Conservation (phyloP, 2,888 invertebrate genomes). For the Noctuana brunneofusca region DNA sequence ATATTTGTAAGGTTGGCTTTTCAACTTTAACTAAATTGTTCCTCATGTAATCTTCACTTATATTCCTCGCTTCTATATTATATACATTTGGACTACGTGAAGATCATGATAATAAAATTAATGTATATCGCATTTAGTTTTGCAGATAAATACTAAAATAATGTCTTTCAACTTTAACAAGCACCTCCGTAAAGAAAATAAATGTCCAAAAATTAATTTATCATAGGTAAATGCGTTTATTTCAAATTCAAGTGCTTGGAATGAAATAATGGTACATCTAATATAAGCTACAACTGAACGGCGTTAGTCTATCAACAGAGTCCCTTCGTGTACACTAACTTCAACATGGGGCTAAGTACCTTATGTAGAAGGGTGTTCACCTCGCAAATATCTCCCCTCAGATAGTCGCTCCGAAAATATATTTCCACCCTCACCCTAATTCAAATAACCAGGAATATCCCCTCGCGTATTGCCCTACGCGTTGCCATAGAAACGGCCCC, state of each 20-base stretch:
- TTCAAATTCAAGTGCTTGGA: conserved; percentile 1
- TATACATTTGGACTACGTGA: background rate
- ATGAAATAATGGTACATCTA: too few relatives aligned
- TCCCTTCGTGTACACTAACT: conserved; percentile 21
- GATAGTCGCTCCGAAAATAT: conserved; percentile 66
- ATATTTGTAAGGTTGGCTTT: background rate
- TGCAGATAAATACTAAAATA: background rate
- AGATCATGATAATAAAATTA: background rate
- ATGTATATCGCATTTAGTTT: background rate
- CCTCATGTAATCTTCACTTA: background rate
- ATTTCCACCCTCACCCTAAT: conserved; percentile 75
- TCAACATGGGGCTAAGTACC: conserved; percentile 35
- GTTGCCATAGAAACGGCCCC: conserved; percentile 64
- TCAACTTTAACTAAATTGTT: too few relatives aligned
- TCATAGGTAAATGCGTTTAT: background rate
- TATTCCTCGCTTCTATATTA: background rate
- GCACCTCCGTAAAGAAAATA: background rate
- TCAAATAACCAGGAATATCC: conserved; percentile 60
- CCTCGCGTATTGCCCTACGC: conserved; percentile 61
- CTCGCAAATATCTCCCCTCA: conserved; percentile 71
- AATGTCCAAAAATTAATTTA: background rate
- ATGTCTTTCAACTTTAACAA: background rate
- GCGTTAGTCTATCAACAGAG: conserved; percentile 4
- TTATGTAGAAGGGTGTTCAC: conserved; percentile 67
- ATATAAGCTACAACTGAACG: conserved; percentile 23